Conservation (phyloP, 2,113 vertebrate genomes). For the Coracopsis vasa region DNA sequence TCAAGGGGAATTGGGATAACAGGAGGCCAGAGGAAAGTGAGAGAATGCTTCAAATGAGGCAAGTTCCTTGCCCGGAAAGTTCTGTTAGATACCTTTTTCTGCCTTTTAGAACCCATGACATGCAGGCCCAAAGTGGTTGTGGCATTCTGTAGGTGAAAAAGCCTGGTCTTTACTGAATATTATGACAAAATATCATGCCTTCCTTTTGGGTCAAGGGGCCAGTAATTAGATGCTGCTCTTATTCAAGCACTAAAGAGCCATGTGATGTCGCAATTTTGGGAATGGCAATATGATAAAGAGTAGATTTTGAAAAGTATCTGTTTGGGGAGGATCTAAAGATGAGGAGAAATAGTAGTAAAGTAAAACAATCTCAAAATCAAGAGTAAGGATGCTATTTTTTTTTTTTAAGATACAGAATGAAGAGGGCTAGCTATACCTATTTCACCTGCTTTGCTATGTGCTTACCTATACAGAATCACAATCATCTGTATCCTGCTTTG, state of each 20-base stretch:
- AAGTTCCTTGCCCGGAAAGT: background rate
- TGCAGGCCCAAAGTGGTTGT: background rate
- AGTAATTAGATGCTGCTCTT: background rate
- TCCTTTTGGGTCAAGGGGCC: background rate
- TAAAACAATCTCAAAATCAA: background rate
- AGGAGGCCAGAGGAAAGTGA: background rate
- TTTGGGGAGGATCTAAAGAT: background rate
- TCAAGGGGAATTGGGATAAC: background rate
- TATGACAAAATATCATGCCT: background rate
- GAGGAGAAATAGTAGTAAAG: background rate
- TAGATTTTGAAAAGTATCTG: background rate
- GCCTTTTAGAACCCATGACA: background rate
- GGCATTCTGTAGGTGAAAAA: background rate
- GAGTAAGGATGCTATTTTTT: background rate
- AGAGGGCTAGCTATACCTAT: background rate
- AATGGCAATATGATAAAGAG: background rate
- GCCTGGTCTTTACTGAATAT: background rate
- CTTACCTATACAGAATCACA: background rate
- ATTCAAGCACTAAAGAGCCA: background rate
- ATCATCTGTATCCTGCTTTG: background rate
- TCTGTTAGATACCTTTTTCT: background rate
- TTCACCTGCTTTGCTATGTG: background rate
- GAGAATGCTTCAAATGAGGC: background rate
- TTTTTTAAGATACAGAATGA: background rate
- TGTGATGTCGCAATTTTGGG: background rate